Evolutionary conservation across 2,888 invertebrate species (phyloP).

Genomic region (Amiota minor): DNA sequence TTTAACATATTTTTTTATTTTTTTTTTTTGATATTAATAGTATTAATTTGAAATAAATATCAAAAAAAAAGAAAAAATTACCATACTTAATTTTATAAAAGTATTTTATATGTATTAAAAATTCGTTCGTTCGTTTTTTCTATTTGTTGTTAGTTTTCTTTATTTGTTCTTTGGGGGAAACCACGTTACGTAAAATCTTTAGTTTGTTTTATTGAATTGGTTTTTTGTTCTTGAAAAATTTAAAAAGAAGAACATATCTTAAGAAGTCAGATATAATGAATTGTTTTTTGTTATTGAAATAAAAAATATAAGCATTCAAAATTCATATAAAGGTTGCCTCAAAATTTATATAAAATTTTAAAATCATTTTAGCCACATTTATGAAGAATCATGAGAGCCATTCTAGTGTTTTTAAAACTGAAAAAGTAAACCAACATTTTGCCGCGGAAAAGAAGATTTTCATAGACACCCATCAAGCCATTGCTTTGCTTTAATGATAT

Average conservation of each 20-base stretch:
- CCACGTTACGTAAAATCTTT: constrained; percentile 38
- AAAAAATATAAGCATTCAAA: too few relatives aligned
- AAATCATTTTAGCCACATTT: too few relatives aligned
- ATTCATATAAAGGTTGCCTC: background rate
- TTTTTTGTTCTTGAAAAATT: constrained; percentile 10
- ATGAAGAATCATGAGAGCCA: too few relatives aligned
- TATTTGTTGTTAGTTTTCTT: constrained; percentile 29
- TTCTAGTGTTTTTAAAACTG: too few relatives aligned
- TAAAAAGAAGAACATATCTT: constrained; percentile 14
- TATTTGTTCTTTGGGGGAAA: constrained; percentile 43
- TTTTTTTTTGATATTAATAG: too few relatives aligned
- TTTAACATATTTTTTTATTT: background rate
- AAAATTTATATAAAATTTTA: background rate
- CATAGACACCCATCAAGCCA: too few relatives aligned
- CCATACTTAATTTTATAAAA: background rate
- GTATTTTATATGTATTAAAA: constrained; percentile 38
- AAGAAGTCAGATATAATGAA: background rate
- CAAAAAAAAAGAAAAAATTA: constrained; percentile 10
- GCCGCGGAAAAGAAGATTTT: too few relatives aligned
- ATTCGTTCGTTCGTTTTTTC: constrained; percentile 48
- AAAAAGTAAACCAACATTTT: too few relatives aligned
- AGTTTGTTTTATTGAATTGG: constrained; percentile 27
- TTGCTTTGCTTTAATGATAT: too few relatives aligned
- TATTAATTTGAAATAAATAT: constrained; percentile 14
- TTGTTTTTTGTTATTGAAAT: background rate